Evolutionary conservation across 1,140 invertebrate species (phyloP), one percentile per base, ranked within the genome.

Genomic region (Eumeta japonica): DNA sequence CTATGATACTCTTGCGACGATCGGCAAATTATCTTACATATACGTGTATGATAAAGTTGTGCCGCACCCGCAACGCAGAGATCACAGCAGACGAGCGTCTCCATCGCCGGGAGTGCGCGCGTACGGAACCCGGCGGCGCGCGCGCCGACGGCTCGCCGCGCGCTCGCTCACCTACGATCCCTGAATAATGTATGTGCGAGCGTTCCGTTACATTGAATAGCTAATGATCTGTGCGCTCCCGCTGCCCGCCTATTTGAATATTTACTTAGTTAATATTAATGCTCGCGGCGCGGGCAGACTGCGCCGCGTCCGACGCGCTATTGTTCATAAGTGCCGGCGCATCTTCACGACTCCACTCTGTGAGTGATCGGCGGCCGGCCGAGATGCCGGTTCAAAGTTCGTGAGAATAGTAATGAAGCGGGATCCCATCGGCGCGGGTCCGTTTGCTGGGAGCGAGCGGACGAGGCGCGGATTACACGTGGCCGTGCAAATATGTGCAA

Each of bases 181-280:
- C 49, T 71, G 66, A 58, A 71, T 70, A 61, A 71, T 67, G 61
- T 63, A 71, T 71, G 52, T 37, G 20, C 39, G 31, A 24, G 35
- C 56, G 58, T 66, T 71, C 63, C 66, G 63, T 67, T 62, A 64
- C 57, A 60, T 57, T 55, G 66, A 55, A 65, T 71, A 52, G 37
- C 55, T 64, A 71, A 71, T 62, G 66, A 67, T 40, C 48, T 64
- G 57, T 60, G 55, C 40, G 47, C 34, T 41, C 40, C 37, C 41
- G 45, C 35, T 41, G 49, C 18, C 17, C 34, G 34, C 10, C n/a
- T 24, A 35, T 35, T 35, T 50, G 55, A 54, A 60, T 65, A 62
- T 63, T 58, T 54, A 58, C 55, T 63, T 55, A 56, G 48, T 67
- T 60, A 66, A 66, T 67, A 66, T 65, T 70, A 58, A 67, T 67